A percentile compares a stretch with the other conserved stretches of the same genome.
Conservation (phyloP, 2,888 invertebrate genomes). For the Brenthis daphne region DNA sequence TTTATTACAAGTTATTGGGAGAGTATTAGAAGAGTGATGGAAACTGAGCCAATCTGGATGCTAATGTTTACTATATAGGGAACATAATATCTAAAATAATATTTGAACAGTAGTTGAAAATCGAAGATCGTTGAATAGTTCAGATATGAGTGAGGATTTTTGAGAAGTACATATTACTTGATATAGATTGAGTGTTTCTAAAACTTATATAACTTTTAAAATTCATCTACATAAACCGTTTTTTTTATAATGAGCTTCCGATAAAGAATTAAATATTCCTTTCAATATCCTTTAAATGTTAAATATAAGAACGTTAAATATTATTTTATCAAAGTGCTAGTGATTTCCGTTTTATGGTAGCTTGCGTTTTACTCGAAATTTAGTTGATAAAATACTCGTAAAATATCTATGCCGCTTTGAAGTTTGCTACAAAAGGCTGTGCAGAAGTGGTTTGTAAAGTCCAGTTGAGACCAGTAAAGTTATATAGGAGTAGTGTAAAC, state of each 20-base stretch:
- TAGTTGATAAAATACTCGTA: constrained; percentile 18
- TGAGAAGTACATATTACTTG: no score
- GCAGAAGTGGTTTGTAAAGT: no score
- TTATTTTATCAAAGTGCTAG: constrained; percentile 27
- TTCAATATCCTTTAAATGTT: not conserved
- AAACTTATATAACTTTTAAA: not conserved
- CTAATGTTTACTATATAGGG: not conserved
- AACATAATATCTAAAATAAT: no score
- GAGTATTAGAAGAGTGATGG: not conserved
- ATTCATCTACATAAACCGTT: constrained; percentile 3
- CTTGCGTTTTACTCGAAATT: constrained; percentile 12
- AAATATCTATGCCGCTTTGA: no score
- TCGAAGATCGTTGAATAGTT: no score
- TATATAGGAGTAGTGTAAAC: not conserved
- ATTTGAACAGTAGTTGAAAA: no score
- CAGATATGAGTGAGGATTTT: no score
- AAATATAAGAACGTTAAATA: not conserved
- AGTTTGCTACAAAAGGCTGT: no score
- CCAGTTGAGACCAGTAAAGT: not conserved
- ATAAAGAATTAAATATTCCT: not conserved
- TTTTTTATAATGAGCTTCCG: constrained; percentile 3
- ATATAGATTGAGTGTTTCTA: not conserved
- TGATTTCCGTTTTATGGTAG: constrained; percentile 16
- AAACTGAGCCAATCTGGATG: not conserved
- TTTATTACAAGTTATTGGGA: constrained; percentile 13